These are phyloP conservation scores for Cydia fagiglandana DNA, from an alignment of 1,140 invertebrate species.

Conservation along the genomic window DNA sequence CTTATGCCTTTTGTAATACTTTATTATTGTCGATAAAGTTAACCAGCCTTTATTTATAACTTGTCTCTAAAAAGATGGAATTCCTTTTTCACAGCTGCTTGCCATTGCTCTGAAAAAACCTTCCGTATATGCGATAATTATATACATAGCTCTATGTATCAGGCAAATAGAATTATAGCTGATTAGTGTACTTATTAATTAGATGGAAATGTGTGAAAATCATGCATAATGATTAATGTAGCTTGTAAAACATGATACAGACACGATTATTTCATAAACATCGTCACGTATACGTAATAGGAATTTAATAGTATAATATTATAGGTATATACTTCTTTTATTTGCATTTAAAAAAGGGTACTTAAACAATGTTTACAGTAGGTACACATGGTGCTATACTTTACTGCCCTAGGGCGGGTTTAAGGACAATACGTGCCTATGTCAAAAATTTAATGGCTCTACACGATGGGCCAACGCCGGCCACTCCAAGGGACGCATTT, in stretches of 20 bases:
- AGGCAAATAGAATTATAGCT: not conserved
- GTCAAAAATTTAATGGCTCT: no score
- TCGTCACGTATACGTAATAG: no score
- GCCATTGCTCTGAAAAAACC: not conserved
- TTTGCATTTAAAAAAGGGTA: no score
- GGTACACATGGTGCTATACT: no score
- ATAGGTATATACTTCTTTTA: no score
- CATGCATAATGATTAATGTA: not conserved
- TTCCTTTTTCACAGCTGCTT: constrained; percentile 4
- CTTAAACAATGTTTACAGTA: no score
- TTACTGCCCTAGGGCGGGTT: no score
- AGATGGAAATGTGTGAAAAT: not conserved
- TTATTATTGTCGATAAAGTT: not conserved
- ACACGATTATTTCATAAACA: not conserved
- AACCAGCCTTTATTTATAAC: not conserved
- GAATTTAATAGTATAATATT: no score
- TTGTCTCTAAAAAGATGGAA: not conserved
- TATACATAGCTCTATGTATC: not conserved
- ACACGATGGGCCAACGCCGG: no score
- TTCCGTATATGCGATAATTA: constrained; percentile 18
- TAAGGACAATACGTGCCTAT: no score
- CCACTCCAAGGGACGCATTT: no score
- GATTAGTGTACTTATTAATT: not conserved
- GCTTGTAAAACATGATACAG: not conserved
- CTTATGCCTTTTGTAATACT: no score